Base-by-base conservation (phyloP, 2,888 invertebrate species). In the Tineola bisselliella region DNA sequence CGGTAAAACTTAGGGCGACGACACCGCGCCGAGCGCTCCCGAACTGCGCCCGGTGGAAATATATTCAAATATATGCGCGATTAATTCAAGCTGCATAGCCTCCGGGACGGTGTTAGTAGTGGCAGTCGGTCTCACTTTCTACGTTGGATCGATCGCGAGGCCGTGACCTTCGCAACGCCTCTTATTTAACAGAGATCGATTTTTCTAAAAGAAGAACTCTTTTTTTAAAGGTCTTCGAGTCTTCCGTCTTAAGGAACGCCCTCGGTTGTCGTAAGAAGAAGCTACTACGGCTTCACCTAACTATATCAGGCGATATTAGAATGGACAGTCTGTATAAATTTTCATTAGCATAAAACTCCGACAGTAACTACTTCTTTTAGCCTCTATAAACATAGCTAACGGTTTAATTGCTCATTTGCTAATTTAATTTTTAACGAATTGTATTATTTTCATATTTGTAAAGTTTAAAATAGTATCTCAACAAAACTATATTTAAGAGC, bases 11-110 rank as follows among this genome's bases (percentile, higher is more conserved):
- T 79, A 80, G 80, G 82, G 81, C 84, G 81, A 81, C 84, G 83
- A 84, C 83, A 80, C 81, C 73, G 76, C 61, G 59, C 52, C 62
- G 61, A 31, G 61, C 56, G 61, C 59, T 30, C 72, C 75, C 81
- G 77, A 79, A 80, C 79, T 74, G 77, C 79, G 80, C 75, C 78
- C 78, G 76, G 61, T 75, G 67, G 67, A 77, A 77, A 77, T 78
- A 74, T 78, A 88, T 88, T 88, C 88, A 87, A 88, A 88, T 88
- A 81, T 88, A 88, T 88, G 88, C 88, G 86, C 86, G 87, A 88
- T 88, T 88, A 88, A 88, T 88, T 87, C 88, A 87, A 87, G 73
- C 81, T 82, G 88, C 88, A 88, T 88, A 84, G 86, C 84, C 86
- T 79, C 68, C 82, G 84, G 62, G 79, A 83, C 84, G 84, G 87